Conservation (phyloP, 2,113 vertebrate genomes). For the Gopherus evgoodei region DNA sequence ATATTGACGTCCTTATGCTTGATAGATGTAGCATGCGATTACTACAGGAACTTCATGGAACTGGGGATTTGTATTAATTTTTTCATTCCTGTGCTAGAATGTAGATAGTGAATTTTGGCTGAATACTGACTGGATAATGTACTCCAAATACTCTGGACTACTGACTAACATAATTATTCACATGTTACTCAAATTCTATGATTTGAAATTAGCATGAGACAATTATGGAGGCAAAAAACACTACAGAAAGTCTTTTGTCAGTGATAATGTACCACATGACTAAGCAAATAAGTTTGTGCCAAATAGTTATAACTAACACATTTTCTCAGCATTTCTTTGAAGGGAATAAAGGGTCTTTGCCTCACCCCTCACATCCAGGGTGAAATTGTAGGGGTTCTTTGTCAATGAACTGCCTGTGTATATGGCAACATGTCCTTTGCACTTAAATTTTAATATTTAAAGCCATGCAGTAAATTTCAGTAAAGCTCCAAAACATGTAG, state of each 20-base stretch:
- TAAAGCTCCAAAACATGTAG: neutral
- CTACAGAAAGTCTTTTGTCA: neutral
- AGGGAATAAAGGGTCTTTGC: neutral
- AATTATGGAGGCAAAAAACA: neutral
- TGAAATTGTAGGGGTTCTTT: neutral
- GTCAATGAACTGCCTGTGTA: neutral
- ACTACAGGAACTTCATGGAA: neutral
- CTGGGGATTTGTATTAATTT: neutral
- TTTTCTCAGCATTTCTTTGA: neutral
- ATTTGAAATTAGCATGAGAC: neutral
- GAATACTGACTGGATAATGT: neutral
- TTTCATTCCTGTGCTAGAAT: neutral
- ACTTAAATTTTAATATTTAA: neutral
- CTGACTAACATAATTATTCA: neutral
- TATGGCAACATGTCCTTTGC: neutral
- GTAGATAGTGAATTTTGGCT: neutral
- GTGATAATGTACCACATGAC: neutral
- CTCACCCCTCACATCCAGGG: neutral
- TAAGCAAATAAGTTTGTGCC: neutral
- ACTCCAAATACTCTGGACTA: neutral
- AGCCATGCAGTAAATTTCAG: neutral
- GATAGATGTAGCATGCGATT: neutral
- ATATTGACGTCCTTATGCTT: neutral
- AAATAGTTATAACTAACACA: neutral
- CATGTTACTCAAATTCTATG: neutral